phyloP scores from a whole-genome alignment of 2,113 vertebrate genomes.

The Lophochroa leadbeateri region DNA sequence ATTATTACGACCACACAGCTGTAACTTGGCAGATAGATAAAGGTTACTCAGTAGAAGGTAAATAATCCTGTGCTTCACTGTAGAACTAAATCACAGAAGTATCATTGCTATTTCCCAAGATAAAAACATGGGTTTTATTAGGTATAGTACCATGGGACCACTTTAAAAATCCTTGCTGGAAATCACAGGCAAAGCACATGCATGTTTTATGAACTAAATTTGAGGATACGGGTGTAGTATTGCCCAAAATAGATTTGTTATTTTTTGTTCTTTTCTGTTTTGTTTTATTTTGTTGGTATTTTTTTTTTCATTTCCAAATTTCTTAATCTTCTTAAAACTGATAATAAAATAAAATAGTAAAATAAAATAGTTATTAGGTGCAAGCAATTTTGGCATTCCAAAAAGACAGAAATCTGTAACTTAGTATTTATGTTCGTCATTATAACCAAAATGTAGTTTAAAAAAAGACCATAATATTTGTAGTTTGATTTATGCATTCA shows the following conservation, averaged over 20 bases:
- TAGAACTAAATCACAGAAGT: neutral
- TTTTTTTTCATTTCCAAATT: neutral
- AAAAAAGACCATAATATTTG: neutral
- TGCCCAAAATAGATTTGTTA: neutral
- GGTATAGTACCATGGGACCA: neutral
- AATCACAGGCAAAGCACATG: neutral
- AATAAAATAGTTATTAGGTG: neutral
- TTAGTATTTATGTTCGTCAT: neutral
- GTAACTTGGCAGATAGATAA: slow-evolving; percentile 21
- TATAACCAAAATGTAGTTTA: neutral
- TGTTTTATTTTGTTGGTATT: neutral
- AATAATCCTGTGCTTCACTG: neutral
- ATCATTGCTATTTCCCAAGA: neutral
- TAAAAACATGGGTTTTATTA: neutral
- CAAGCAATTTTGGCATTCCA: neutral
- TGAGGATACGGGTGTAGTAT: neutral
- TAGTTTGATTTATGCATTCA: neutral
- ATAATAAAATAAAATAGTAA: neutral
- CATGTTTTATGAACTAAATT: neutral
- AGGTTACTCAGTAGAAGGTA: slow-evolving; percentile 30
- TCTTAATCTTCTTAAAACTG: neutral
- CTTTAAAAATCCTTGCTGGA: neutral
- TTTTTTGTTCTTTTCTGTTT: neutral
- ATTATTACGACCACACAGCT: neutral
- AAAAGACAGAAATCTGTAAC: neutral